phyloP scores from a whole-genome alignment of 2,797 vertebrate species.

The Mionectes olivaceus region DNA sequence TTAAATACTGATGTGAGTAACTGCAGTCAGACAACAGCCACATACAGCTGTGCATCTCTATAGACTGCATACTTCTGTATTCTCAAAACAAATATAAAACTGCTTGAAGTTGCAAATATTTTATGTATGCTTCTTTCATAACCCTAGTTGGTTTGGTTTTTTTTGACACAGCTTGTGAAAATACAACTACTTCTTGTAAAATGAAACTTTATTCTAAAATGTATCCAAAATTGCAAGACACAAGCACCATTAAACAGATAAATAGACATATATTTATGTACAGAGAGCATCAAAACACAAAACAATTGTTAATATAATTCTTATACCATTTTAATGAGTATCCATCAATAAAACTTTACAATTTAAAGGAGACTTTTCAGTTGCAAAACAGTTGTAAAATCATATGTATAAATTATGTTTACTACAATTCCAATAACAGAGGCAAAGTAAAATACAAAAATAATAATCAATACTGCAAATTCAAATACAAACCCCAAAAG shows the following conservation, averaged over 20 bases:
- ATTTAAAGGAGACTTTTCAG: slow-evolving; percentile 74
- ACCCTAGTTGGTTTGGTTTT: background rate
- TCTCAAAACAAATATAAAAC: background rate
- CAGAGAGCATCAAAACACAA: slow-evolving; percentile 72
- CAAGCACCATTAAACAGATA: slow-evolving; percentile 73
- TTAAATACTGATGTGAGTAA: background rate
- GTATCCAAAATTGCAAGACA: slow-evolving; percentile 74
- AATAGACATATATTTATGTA: slow-evolving; percentile 73
- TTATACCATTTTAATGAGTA: slow-evolving; percentile 77
- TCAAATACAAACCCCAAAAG: slow-evolving; percentile 72
- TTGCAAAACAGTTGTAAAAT: slow-evolving; percentile 76
- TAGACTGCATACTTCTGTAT: background rate
- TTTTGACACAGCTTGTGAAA: slow-evolving; percentile 58
- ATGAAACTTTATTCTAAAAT: slow-evolving; percentile 79
- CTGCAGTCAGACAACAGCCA: background rate
- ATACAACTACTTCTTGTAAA: slow-evolving; percentile 71
- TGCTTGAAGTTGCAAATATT: background rate
- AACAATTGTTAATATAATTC: slow-evolving; percentile 76
- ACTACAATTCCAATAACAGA: slow-evolving; percentile 74
- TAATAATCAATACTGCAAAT: slow-evolving; percentile 75
- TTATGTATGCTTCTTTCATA: background rate
- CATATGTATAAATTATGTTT: slow-evolving; percentile 75
- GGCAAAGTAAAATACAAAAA: slow-evolving; percentile 77
- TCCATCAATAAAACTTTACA: slow-evolving; percentile 76
- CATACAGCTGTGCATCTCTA: background rate